phyloP scores from a whole-genome alignment of 2,888 invertebrate species.

The Hyppa rectilinea region DNA sequence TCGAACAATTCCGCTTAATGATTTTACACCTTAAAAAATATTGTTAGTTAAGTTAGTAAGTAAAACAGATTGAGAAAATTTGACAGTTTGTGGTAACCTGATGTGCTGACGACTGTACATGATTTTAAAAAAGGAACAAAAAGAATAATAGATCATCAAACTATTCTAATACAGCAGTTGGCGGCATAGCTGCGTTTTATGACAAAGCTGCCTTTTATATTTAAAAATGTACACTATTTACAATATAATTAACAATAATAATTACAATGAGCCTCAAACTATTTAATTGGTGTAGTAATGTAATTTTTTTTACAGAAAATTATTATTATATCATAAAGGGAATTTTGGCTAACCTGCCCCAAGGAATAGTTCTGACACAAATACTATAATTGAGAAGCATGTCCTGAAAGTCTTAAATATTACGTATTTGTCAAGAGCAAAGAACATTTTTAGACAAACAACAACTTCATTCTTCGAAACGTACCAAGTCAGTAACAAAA shows the following conservation, averaged over 20 bases:
- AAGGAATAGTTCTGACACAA: neutral
- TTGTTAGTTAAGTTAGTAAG: no score
- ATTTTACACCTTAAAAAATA: no score
- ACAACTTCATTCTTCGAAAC: neutral
- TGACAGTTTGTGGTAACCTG: no score
- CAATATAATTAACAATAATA: constrained; percentile 27
- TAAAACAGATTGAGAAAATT: no score
- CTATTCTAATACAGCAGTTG: no score
- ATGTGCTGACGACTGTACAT: no score
- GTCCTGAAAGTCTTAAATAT: neutral
- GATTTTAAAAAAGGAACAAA: no score
- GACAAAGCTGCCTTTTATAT: no score
- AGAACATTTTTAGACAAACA: neutral
- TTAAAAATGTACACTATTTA: constrained; percentile 46
- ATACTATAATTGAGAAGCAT: neutral
- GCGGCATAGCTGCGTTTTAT: no score
- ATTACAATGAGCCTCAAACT: constrained; percentile 5
- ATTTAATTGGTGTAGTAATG: neutral
- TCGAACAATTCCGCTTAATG: no score
- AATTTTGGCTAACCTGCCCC: neutral
- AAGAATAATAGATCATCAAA: no score
- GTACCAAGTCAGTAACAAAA: constrained; percentile 1
- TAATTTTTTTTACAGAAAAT: neutral
- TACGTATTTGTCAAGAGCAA: no score
- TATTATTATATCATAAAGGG: neutral